Conservation (phyloP, 2,797 vertebrate genomes). For the Taeniopygia guttata region DNA sequence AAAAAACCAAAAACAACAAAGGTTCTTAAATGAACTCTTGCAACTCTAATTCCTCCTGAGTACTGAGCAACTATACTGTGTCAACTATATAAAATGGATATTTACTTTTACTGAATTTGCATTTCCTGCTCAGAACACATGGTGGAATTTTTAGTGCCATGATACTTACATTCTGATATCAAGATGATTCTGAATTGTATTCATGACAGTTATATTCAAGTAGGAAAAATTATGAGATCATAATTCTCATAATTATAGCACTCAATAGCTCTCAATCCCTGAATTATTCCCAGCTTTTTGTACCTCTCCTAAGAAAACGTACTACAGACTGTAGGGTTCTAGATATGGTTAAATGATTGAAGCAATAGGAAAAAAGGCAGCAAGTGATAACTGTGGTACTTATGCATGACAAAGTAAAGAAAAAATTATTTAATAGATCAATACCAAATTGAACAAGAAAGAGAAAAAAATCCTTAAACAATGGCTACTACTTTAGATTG, state of each 20-base stretch:
- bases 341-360: background rate
- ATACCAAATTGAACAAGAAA: background rate
- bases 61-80: background rate
- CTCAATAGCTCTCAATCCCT: background rate
- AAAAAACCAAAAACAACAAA: background rate
- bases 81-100: background rate
- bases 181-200: background rate
- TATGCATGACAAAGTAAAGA: background rate
- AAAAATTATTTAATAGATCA: background rate
- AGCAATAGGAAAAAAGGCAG: background rate
- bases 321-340: background rate
- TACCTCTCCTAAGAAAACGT: background rate
- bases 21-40: background rate
- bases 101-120: background rate
- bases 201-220: background rate
- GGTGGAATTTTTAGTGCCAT: background rate
- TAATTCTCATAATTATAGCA: background rate
- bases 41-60: background rate
- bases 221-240: background rate
- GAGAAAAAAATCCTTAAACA: background rate
- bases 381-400: background rate
- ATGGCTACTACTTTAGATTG: background rate
- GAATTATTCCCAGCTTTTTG: background rate
- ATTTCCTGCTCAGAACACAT: background rate
- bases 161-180: background rate